Evolutionary conservation across 2,113 vertebrate species (phyloP).

Genomic region (Tyto alba): DNA sequence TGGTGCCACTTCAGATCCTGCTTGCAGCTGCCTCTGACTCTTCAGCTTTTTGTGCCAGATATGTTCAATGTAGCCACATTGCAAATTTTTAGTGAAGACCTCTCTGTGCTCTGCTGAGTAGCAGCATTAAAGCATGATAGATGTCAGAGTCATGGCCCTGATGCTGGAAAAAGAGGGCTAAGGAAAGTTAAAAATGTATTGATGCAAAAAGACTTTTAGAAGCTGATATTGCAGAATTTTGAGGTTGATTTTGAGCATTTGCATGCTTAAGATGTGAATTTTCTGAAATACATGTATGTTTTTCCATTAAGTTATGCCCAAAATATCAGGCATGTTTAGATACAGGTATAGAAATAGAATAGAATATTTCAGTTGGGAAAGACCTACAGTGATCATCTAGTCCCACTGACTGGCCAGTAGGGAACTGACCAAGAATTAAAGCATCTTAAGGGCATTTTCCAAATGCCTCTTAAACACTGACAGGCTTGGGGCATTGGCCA

Average conservation of each 20-base stretch:
- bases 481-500: background rate
- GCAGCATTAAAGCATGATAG: background rate
- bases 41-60: background rate
- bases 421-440: background rate
- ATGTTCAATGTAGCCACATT: background rate
- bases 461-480: background rate
- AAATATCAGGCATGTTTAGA: background rate
- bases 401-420: background rate
- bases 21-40: background rate
- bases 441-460: background rate
- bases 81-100: background rate
- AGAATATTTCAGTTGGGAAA: background rate
- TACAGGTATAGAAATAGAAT: background rate
- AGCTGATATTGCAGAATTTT: background rate
- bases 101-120: background rate
- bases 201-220: background rate
- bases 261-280: background rate
- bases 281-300: background rate
- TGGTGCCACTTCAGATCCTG: constrained; percentile 24
- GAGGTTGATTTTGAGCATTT: background rate
- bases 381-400: background rate
- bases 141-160: background rate
- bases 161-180: background rate
- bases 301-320: background rate
- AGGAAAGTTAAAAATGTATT: background rate